Evolutionary conservation across 2,113 vertebrate species (phyloP), one percentile per base, ranked within the genome.

Genomic region (Silurus meridionalis): DNA sequence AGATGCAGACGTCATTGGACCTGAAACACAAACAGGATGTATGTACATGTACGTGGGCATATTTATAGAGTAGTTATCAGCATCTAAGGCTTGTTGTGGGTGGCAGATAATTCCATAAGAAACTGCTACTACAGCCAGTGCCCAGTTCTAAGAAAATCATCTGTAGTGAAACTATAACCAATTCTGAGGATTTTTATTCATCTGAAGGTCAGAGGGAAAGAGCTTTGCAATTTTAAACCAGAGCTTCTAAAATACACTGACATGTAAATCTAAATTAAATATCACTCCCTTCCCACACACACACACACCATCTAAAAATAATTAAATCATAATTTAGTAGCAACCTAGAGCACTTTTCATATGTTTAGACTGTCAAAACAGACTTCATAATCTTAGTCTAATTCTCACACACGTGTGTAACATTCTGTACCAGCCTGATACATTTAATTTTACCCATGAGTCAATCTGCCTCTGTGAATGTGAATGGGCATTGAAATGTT

Each of bases 11-110:
- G 55, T 72, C 78, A 50, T 61, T 15, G 53, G 57, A 84, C 14
- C n/a, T 79, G 86, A 55, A 50, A 83, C 69, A 58, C 69, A 77
- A 77, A 83, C 80, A 83, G 80, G 71, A 83, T 87, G 86, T 87
- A 52, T 37, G 61, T 21, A 48, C 66, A 69, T 83, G 60, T 80
- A 25, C 37, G 74, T 84, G 84, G 37, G 81, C 15, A 11, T 83
- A 83, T 83, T 83, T 87, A 67, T 87, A 86, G 64, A 60, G 63
- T 25, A 48, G 21, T n/a, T 28, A 81, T 86, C 78, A 53, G 74
- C 17, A 23, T 19, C 19, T 57, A 14, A 58, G 9, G 72, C 83
- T 53, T 61, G 58, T 61, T 19, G 83, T 28, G 23, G 55, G 78
- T 86, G 53, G 64, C 23, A 61, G 37, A 71, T 52, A 10, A 61